Percentiles rank a stretch among this genome's conserved stretches.
phyloP scores from a whole-genome alignment of 2,797 vertebrate species.

The Eremophila alpestris region DNA sequence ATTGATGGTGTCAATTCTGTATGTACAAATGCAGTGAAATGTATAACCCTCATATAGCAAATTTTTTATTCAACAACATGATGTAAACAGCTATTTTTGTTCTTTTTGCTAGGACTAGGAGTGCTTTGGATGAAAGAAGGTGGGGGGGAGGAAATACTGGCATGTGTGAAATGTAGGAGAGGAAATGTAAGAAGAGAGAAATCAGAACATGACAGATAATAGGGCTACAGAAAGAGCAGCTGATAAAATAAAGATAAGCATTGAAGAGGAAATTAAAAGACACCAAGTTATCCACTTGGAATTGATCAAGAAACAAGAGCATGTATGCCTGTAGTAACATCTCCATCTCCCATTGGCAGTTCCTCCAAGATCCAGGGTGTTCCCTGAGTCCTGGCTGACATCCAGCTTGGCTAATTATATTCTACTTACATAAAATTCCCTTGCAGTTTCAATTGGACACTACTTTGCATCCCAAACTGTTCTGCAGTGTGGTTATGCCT shows the following conservation, averaged over 20 bases:
- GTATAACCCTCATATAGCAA: not conserved
- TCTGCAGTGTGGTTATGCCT: slow-evolving; percentile 12
- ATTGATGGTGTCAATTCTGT: not conserved
- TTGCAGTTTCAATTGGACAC: slow-evolving; percentile 55
- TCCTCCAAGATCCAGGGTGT: slow-evolving; percentile 54
- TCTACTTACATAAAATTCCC: slow-evolving; percentile 56
- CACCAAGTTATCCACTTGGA: slow-evolving; percentile 50
- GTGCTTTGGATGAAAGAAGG: slow-evolving; percentile 2
- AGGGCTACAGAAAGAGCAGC: slow-evolving; percentile 43
- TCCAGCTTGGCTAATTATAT: slow-evolving; percentile 67
- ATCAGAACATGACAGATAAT: slow-evolving; percentile 40
- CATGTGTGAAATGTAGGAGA: slow-evolving; percentile 55
- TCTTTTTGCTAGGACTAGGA: slow-evolving; percentile 36
- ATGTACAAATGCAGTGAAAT: not conserved
- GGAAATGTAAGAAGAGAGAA: slow-evolving; percentile 58
- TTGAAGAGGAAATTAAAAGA: slow-evolving; percentile 57
- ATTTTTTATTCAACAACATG: slow-evolving; percentile 6
- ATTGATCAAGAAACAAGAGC: slow-evolving; percentile 41
- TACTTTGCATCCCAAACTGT: slow-evolving; percentile 33
- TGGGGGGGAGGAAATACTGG: not conserved
- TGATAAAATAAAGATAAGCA: slow-evolving; percentile 54
- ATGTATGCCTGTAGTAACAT: slow-evolving; percentile 58
- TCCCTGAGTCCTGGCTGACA: slow-evolving; percentile 53
- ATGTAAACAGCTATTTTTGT: slow-evolving; percentile 21
- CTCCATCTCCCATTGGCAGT: slow-evolving; percentile 54